phyloP scores from a whole-genome alignment of 2,888 invertebrate species.

The Tricholauxania praeusta region DNA sequence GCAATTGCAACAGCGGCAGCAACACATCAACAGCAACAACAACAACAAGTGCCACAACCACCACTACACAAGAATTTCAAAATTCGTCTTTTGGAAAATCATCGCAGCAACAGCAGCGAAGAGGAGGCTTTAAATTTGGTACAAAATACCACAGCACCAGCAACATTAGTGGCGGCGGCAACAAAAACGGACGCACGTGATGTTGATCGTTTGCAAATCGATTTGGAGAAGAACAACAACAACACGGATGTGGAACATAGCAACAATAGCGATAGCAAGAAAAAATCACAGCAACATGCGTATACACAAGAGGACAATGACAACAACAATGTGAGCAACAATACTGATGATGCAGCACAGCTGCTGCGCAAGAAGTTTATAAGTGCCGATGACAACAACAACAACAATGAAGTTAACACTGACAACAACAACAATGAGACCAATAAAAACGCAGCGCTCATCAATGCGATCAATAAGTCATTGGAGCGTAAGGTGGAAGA shows the following conservation, averaged over 20 bases:
- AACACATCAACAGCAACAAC: slow-evolving; percentile 39
- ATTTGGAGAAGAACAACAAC: slow-evolving; percentile 34
- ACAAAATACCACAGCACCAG: slow-evolving; percentile 51
- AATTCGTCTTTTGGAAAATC: slow-evolving; percentile 61
- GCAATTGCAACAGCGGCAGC: slow-evolving; percentile 51
- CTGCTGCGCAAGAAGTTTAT: slow-evolving; percentile 13
- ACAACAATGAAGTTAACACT: slow-evolving; percentile 53
- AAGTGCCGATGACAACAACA: slow-evolving; percentile 45
- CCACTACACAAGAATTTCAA: slow-evolving; percentile 57
- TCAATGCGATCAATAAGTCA: slow-evolving; percentile 48
- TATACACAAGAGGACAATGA: slow-evolving; percentile 31
- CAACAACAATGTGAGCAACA: slow-evolving; percentile 26
- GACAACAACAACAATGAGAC: slow-evolving; percentile 53
- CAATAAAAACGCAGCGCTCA: slow-evolving; percentile 50
- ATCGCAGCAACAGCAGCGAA: slow-evolving; percentile 55
- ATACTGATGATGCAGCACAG: slow-evolving; percentile 48
- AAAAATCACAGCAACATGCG: slow-evolving; percentile 17
- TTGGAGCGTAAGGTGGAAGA: slow-evolving; percentile 39
- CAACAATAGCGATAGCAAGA: slow-evolving; percentile 19
- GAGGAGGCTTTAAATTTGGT: slow-evolving; percentile 66
- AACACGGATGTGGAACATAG: slow-evolving; percentile 36
- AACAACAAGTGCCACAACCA: slow-evolving; percentile 31
- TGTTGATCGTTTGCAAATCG: too few species aligned
- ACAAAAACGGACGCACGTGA: neutral
- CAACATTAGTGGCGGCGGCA: slow-evolving; percentile 30